Evolutionary conservation across 2,888 invertebrate genomes (phyloP).

Genomic region (Caenorhabditis angaria): DNA sequence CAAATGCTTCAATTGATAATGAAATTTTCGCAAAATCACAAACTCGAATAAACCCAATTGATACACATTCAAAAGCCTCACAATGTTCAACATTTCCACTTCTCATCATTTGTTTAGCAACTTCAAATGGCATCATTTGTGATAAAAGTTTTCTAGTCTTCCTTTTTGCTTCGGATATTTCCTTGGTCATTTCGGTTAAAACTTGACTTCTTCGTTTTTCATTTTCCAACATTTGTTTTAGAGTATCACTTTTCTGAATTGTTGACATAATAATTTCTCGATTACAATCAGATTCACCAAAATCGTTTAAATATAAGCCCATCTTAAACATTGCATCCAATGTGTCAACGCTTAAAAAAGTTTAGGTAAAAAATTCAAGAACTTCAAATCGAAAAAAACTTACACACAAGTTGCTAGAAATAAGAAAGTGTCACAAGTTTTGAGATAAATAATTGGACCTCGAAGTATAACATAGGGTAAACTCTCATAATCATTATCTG

Average conservation of each 20-base stretch:
- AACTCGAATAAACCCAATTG: slow-evolving; percentile 94
- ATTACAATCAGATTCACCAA: slow-evolving; percentile 98
- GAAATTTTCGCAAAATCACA: slow-evolving; percentile 88
- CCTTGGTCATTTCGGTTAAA: slow-evolving; percentile 92
- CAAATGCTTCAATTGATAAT: slow-evolving; percentile 92
- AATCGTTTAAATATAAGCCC: slow-evolving; percentile 93
- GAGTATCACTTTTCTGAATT: slow-evolving; percentile 90
- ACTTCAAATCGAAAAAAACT: slow-evolving; percentile 2
- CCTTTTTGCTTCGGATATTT: slow-evolving; percentile 93
- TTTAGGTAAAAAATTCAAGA: slow-evolving; percentile 1
- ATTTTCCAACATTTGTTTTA: slow-evolving; percentile 91
- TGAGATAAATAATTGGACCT: slow-evolving; percentile 59
- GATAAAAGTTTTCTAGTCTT: slow-evolving; percentile 92
- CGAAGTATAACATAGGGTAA: slow-evolving; percentile 51
- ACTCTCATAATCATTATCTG: slow-evolving; percentile 36
- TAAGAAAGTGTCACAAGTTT: slow-evolving; percentile 53
- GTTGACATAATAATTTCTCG: slow-evolving; percentile 90
- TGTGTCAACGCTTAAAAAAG: slow-evolving; percentile 81
- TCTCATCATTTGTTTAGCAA: slow-evolving; percentile 52
- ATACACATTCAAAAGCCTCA: slow-evolving; percentile 93
- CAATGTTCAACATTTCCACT: slow-evolving; percentile 50
- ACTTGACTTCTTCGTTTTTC: slow-evolving; percentile 85
- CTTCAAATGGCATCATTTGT: slow-evolving; percentile 97
- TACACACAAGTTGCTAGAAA: slow-evolving; percentile 63
- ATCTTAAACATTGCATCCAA: slow-evolving; percentile 88